Evolutionary conservation across 2,113 vertebrate species (phyloP).

Genomic region (Procapra przewalskii): DNA sequence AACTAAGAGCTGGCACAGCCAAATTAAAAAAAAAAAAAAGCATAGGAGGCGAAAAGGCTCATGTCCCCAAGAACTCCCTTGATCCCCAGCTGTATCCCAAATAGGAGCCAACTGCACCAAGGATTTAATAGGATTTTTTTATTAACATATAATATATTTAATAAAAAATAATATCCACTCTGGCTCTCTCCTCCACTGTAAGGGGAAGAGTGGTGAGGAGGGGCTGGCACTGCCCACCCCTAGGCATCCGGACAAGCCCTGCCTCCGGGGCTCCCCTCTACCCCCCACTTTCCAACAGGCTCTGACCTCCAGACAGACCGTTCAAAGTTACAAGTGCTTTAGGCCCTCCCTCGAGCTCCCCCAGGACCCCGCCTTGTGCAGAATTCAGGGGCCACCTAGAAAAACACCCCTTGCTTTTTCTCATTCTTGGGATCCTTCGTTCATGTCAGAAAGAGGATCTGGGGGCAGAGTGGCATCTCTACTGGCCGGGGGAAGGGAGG

Average conservation of each 20-base stretch:
- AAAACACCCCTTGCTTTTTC: constrained; percentile 40
- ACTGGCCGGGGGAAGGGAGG: constrained; percentile 61
- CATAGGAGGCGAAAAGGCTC: background rate
- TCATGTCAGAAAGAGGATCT: constrained; percentile 58
- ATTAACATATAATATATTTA: constrained; percentile 83
- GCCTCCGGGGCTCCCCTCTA: constrained; percentile 37
- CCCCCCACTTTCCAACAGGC: constrained; percentile 60
- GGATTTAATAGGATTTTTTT: constrained; percentile 59
- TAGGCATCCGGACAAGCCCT: constrained; percentile 18
- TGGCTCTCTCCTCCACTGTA: constrained; percentile 70
- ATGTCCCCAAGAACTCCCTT: background rate
- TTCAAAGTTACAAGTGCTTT: constrained; percentile 78
- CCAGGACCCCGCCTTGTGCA: background rate
- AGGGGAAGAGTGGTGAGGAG: constrained; percentile 49
- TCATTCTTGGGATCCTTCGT: constrained; percentile 49
- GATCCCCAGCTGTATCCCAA: background rate
- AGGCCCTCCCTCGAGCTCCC: constrained; percentile 41
- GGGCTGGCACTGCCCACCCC: constrained; percentile 57
- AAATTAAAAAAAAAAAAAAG: background rate
- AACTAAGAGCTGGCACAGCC: background rate
- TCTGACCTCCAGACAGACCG: constrained; percentile 64
- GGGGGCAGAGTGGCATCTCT: constrained; percentile 55
- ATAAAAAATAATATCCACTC: constrained; percentile 83
- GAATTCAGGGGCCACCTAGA: constrained; percentile 7
- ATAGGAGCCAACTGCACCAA: background rate